Percentiles rank a stretch among this genome's conserved stretches.
Evolutionary conservation across 2,888 invertebrate species (phyloP).

Genomic region (Leucophora obtusa): DNA sequence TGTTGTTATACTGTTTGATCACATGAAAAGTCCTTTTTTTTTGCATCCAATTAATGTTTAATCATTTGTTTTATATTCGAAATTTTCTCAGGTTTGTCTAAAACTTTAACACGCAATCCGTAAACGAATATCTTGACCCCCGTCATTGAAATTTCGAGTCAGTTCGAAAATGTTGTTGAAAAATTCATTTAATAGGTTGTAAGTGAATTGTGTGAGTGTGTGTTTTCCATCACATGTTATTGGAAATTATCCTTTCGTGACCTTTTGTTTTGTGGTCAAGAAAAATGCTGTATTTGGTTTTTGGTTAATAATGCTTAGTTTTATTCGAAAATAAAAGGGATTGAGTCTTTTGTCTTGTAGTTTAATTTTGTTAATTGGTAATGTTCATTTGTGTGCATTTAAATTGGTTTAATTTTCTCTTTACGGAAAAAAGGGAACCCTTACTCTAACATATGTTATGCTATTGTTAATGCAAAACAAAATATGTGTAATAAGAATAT

Average conservation of each 20-base stretch:
- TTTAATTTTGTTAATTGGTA: constrained; percentile 63
- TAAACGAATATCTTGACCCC: constrained; percentile 33
- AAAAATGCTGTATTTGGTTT: constrained; percentile 7
- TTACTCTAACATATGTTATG: constrained; percentile 41
- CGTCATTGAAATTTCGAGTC: constrained; percentile 30
- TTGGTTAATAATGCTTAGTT: constrained; percentile 36
- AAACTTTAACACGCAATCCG: constrained; percentile 43
- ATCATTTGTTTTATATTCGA: constrained; percentile 54
- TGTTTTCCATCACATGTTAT: constrained; percentile 57
- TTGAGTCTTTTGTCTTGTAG: constrained; percentile 43
- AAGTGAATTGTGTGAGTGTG: background rate
- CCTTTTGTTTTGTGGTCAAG: constrained; percentile 59
- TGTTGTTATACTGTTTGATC: constrained; percentile 31
- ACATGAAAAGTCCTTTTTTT: constrained; percentile 19
- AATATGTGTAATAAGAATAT: background rate
- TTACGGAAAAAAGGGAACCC: constrained; percentile 33
- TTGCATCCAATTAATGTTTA: constrained; percentile 56
- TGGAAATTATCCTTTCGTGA: constrained; percentile 67
- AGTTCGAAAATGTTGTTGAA: constrained; percentile 39
- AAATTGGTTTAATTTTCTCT: constrained; percentile 54
- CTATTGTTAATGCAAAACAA: background rate
- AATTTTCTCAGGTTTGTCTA: constrained; percentile 53
- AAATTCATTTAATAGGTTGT: constrained; percentile 26
- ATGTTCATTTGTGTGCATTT: constrained; percentile 59
- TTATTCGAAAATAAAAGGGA: constrained; percentile 6